Evolutionary conservation across 2,888 invertebrate genomes (phyloP).

Genomic region (Yponomeuta cagnagella): DNA sequence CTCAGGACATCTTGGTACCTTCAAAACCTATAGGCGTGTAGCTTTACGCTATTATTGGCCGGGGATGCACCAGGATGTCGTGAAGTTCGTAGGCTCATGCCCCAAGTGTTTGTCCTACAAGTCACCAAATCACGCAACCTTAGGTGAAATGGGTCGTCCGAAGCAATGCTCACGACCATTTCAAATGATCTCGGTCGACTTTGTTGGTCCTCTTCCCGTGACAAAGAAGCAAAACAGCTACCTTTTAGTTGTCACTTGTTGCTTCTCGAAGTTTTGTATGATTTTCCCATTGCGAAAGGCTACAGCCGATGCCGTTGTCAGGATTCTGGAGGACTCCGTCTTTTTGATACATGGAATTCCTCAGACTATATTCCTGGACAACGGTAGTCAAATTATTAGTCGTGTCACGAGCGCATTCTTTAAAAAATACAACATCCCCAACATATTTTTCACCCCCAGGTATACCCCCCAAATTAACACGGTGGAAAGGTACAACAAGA

Average conservation of each 20-base stretch:
- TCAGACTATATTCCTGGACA: too few species aligned
- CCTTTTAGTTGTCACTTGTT: conserved; percentile 24
- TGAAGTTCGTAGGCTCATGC: conserved; percentile 20
- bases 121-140: conserved; percentile 18
- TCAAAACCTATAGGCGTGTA: conserved; percentile 26
- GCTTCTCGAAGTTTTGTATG: conserved; percentile 25
- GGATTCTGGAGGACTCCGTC: too few species aligned
- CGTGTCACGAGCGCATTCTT: too few species aligned
- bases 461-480: too few species aligned
- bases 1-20: conserved; percentile 24
- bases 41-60: conserved; percentile 25
- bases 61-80: conserved; percentile 23
- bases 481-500: too few species aligned
- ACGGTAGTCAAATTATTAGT: too few species aligned
- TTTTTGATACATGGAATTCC: too few species aligned
- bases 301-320: conserved; percentile 14
- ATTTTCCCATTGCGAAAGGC: conserved; percentile 24
- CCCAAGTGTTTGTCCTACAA: conserved; percentile 22
- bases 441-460: too few species aligned
- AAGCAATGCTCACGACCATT: conserved; percentile 26
- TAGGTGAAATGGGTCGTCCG: conserved; percentile 25
- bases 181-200: conserved; percentile 25
- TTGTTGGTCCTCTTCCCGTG: conserved; percentile 26
- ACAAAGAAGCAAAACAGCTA: conserved; percentile 20
- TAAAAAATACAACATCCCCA: too few species aligned